phyloP scores from a whole-genome alignment of 1,140 invertebrate species.

The Drosophila pachea region DNA sequence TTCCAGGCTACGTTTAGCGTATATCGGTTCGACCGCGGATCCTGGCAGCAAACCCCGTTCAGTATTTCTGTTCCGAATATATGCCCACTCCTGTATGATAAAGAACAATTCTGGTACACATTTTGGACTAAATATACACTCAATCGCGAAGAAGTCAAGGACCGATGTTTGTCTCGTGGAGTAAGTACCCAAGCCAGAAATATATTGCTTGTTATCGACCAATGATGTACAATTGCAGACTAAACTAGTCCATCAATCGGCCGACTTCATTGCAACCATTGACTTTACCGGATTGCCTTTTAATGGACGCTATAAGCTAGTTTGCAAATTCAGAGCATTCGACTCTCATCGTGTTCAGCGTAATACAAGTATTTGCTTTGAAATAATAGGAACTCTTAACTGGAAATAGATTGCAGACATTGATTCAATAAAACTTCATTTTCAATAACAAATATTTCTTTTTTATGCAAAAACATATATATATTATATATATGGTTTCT shows the following conservation, averaged over 20 bases:
- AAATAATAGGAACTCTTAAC: neutral
- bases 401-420: too few species aligned
- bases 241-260: neutral
- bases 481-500: too few species aligned
- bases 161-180: slow-evolving; percentile 31
- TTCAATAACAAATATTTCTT: too few species aligned
- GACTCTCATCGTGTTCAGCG: neutral
- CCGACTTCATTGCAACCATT: neutral
- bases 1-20: neutral
- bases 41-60: slow-evolving; percentile 20
- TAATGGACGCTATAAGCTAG: slow-evolving; percentile 1
- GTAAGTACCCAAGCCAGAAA: slow-evolving; percentile 15
- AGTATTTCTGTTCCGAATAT: neutral
- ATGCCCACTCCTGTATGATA: slow-evolving; percentile 29
- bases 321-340: neutral
- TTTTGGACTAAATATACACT: slow-evolving; percentile 5
- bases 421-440: too few species aligned
- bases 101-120: slow-evolving; percentile 22
- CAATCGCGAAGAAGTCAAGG: slow-evolving; percentile 14
- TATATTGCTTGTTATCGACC: too few species aligned
- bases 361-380: slow-evolving; percentile 1
- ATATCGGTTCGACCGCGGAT: slow-evolving; percentile 8
- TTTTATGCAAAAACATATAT: too few species aligned
- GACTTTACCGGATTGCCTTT: neutral
- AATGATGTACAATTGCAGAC: slow-evolving; percentile 1